These are phyloP conservation scores for Mus spretus DNA, from an alignment of 2,797 vertebrate genomes.

Conservation along the genomic window DNA sequence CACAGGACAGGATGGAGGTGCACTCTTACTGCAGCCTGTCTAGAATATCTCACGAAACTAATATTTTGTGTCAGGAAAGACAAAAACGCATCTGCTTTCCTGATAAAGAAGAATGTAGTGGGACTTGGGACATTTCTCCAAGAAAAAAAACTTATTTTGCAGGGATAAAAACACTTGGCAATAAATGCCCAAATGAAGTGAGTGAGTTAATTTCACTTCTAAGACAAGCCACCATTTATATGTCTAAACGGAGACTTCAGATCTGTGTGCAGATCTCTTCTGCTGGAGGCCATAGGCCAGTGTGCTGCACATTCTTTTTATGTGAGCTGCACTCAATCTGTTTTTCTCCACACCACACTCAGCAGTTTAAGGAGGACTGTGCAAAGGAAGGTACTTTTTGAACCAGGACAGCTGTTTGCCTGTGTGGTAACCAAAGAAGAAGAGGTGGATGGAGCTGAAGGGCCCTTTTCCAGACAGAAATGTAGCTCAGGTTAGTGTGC, in stretches of 20 bases:
- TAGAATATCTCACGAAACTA: fast-evolving
- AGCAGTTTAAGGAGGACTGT: background rate
- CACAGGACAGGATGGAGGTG: too few relatives aligned
- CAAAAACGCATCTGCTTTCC: too few relatives aligned
- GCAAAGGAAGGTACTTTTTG: background rate
- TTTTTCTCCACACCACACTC: background rate
- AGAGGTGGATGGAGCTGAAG: background rate
- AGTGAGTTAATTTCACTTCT: background rate
- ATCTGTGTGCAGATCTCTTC: background rate
- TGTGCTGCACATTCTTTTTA: background rate
- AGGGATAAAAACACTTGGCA: slow-evolving; percentile 67
- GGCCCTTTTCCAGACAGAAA: background rate
- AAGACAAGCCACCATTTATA: fast-evolving
- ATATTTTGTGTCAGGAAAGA: background rate
- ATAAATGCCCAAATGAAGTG: background rate
- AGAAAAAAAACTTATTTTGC: slow-evolving; percentile 9
- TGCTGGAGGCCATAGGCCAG: too few relatives aligned
- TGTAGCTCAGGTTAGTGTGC: background rate
- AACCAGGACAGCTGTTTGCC: background rate
- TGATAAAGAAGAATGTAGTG: too few relatives aligned
- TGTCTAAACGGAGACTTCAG: background rate
- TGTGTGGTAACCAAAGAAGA: background rate
- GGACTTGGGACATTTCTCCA: too few relatives aligned
- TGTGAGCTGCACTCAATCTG: background rate
- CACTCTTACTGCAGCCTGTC: too few relatives aligned